These are phyloP conservation scores for Lasius platythorax DNA, from an alignment of 2,888 invertebrate species.

Conservation along the genomic window DNA sequence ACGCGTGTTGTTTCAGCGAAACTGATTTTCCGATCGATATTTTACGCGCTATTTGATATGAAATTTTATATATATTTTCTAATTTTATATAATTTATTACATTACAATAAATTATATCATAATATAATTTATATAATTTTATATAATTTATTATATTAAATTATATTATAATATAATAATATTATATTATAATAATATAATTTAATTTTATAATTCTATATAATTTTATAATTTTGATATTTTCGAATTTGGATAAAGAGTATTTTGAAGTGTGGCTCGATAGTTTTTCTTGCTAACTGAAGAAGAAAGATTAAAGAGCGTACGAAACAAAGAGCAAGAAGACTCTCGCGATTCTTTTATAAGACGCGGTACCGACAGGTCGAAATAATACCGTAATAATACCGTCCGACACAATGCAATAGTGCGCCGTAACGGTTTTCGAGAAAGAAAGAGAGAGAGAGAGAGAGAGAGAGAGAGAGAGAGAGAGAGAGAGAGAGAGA, in stretches of 20 bases:
- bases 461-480: constrained; percentile 37
- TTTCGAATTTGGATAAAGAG: background rate
- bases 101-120: no score
- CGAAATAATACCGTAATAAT: constrained; percentile 65
- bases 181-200: no score
- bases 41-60: constrained; percentile 20
- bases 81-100: no score
- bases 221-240: background rate
- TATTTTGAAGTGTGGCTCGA: background rate
- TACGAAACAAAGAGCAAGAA: background rate
- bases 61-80: no score
- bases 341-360: constrained; percentile 56
- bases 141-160: no score
- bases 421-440: constrained; percentile 72
- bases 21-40: constrained; percentile 39
- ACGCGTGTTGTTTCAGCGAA: constrained; percentile 38
- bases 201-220: no score
- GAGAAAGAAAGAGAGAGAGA: constrained; percentile 39
- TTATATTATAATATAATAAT: no score
- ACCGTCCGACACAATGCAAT: constrained; percentile 74
- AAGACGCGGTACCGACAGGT: constrained; percentile 59
- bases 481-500: constrained; percentile 42
- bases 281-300: background rate
- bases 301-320: background rate
- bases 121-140: no score